Conservation (phyloP, 2,113 vertebrate species). For the Laterallus jamaicensis region DNA sequence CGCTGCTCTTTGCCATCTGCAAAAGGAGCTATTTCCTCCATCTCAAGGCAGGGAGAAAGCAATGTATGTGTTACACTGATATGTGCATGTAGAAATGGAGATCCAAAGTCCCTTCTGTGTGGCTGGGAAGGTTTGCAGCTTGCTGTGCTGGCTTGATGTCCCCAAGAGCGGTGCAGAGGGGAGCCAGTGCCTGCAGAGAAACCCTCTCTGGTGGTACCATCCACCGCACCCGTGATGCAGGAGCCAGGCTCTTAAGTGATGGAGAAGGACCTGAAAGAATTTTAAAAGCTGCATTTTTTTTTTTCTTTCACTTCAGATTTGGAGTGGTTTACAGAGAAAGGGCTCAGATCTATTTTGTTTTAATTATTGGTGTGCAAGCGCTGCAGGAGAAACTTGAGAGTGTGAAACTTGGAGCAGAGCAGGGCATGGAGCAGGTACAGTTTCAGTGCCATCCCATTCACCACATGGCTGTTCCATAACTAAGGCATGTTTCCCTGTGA, state of each 20-base stretch:
- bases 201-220: not conserved
- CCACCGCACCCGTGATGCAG: too few species aligned
- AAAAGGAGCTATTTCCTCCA: not conserved
- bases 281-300: not conserved
- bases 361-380: not conserved
- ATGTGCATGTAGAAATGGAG: not conserved
- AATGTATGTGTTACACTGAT: fast-evolving
- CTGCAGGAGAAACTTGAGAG: not conserved
- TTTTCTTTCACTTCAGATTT: not conserved
- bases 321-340: not conserved
- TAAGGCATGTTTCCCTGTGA: fast-evolving
- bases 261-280: not conserved
- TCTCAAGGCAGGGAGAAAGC: not conserved
- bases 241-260: not conserved
- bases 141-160: not conserved
- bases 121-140: not conserved
- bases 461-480: not conserved
- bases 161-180: not conserved
- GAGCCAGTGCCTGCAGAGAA: not conserved
- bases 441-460: not conserved
- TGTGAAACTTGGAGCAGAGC: not conserved
- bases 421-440: not conserved
- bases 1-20: not conserved
- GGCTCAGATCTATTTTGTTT: not conserved
- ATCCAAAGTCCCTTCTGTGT: fast-evolving